Base-by-base conservation (phyloP, 1,140 invertebrate species). In the Hetaerina americana region DNA sequence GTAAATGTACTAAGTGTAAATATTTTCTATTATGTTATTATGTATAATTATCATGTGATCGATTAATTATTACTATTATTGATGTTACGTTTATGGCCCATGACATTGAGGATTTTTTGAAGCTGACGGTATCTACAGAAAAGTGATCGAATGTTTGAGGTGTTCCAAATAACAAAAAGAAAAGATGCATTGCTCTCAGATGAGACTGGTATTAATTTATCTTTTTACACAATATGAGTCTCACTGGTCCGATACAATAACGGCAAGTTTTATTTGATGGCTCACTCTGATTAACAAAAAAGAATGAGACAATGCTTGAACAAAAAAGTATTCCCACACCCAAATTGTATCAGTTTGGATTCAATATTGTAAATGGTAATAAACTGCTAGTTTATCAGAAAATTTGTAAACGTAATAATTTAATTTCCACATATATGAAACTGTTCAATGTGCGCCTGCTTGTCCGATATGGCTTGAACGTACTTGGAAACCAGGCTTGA, bases 351-450 rank as follows among this genome's bases (percentile, higher is more conserved):
- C 73, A 74, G 73, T 74, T 74, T 74, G 73, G 73, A 73, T 73
- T 73, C 72, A 74, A 74, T 71, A 77, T 74, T 77, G 76, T 77
- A 76, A 76, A 77, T 75, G 73, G 75, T 75, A 77, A 75, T 77
- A 77, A 77, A 77, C 74, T 75, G 71, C 71, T 77, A 77, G 75
- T 76, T 77, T 76, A 77, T 76, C 75, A 77, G 74, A 73, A 74
- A 73, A 73, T n/a, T n/a, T n/a, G n/a, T n/a, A n/a, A n/a, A n/a
- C n/a, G n/a, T n/a, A n/a, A n/a, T n/a, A n/a, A n/a, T n/a, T n/a
- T n/a, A n/a, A n/a, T n/a, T n/a, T n/a, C n/a, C n/a, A n/a, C n/a
- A n/a, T n/a, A n/a, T n/a, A n/a, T n/a, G n/a, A n/a, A n/a, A n/a
- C n/a, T n/a, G n/a, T n/a, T n/a, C n/a, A n/a, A n/a, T n/a, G n/a